Evolutionary conservation across 2,888 invertebrate species (phyloP), one percentile per base, ranked within the genome.

Genomic region (Rotaria socialis): DNA sequence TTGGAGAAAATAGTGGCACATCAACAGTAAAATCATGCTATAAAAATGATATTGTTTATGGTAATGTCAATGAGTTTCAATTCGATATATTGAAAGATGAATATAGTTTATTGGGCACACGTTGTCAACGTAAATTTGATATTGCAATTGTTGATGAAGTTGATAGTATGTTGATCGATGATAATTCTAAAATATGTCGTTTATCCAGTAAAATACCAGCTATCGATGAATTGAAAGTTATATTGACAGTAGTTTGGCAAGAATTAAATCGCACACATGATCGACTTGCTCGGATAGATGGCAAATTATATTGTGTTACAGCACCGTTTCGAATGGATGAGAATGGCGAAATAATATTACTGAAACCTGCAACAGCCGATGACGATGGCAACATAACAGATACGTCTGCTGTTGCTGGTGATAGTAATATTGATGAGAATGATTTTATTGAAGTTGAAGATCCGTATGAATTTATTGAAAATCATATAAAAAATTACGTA

Each of bases 71-170:
- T 75, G 11, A 75, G 14, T 75, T 75, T 43, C 75, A 75, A 35
- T 75, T 75, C 24, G 75, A 75, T 75, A 3, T 43, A 43, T 75
- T 75, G 11, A 35, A 22, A 75, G 75, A 52, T 52, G 14, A 14
- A 52, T 50, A 50, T 14, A 50, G 50, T 52, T 16, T 52, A 8
- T 52, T 52, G 52, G 52, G 11, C 16, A 52, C 52, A 52, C 52
- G 52, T 14, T 8, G 52, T 14, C 14, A 8, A 16, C 52, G 41
- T 87, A 89, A 84, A 87, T 87, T n/a, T 88, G 89, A 41, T 89
- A 89, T 35, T 85, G 88, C n/a, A 35, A 86, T 43, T 47, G 60
- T 60, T 4, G 60, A 60, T 60, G 60, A 60, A 60, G 60, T 60
- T 24, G 60, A 60, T 60, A 60, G 60, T 60, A 60, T 60, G 60